Evolutionary conservation across 2,888 invertebrate genomes (phyloP).

Genomic region (Rhagonycha lutea): DNA sequence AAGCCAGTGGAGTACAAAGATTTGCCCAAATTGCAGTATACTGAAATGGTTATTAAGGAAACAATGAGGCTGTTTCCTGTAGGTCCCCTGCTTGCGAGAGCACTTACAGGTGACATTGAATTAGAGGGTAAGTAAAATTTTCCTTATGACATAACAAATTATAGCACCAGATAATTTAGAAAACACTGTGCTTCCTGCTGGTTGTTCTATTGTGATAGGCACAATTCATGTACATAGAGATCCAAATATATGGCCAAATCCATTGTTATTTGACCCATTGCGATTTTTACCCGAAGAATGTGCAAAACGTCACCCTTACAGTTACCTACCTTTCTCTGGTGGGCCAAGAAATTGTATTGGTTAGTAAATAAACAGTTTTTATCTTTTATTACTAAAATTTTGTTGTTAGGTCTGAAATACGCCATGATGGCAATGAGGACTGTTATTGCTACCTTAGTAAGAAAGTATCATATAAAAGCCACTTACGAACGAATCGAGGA

Average conservation of each 20-base stretch:
- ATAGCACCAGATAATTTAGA: neutral
- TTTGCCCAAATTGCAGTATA: conserved; percentile 18
- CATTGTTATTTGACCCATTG: conserved; percentile 11
- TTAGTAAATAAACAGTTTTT: neutral
- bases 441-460: neutral
- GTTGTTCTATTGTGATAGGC: neutral
- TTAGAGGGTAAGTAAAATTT: conserved; percentile 7
- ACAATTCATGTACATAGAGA: neutral
- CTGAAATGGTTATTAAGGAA: conserved; percentile 31
- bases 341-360: conserved; percentile 8
- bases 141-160: neutral
- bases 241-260: neutral
- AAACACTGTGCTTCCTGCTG: neutral
- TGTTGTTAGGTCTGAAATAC: neutral
- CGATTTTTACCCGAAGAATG: conserved; percentile 13
- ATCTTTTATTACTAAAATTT: neutral
- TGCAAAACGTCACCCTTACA: conserved; percentile 5
- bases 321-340: conserved; percentile 6
- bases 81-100: conserved; percentile 17
- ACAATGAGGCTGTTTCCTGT: conserved; percentile 27
- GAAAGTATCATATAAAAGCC: neutral
- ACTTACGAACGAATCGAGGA: neutral
- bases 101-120: conserved; percentile 18
- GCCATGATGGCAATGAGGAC: conserved; percentile 7
- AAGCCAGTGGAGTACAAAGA: conserved; percentile 8